Conservation (phyloP, 2,797 vertebrate species). For the Babyrousa celebensis region DNA sequence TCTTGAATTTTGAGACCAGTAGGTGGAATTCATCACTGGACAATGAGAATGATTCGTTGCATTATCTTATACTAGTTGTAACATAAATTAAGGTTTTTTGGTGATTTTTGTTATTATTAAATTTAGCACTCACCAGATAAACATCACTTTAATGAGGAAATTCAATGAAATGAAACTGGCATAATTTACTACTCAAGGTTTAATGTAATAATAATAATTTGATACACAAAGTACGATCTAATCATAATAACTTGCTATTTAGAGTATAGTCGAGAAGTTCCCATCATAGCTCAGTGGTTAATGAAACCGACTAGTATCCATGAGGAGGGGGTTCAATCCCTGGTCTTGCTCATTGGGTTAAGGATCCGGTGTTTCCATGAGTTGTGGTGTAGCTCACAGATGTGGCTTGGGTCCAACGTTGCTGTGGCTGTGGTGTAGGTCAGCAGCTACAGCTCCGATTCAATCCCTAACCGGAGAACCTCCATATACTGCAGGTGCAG, state of each 20-base stretch:
- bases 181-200: not conserved
- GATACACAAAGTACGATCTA: not conserved
- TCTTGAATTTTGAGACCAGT: not conserved
- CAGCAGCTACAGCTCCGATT: no score
- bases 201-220: not conserved
- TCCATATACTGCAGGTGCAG: no score
- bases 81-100: not conserved
- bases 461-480: no score
- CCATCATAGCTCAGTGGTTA: no score
- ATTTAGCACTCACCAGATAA: not conserved
- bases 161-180: not conserved
- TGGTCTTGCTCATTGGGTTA: no score
- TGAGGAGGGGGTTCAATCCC: no score
- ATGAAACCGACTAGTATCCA: no score
- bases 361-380: no score
- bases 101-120: conserved; percentile 1
- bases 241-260: not conserved
- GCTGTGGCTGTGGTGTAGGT: no score
- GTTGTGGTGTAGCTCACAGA: no score
- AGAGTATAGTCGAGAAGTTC: not conserved
- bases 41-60: not conserved
- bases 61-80: not conserved
- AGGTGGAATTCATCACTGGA: not conserved
- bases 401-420: no score
- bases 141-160: not conserved